Base-by-base conservation (phyloP, 2,113 vertebrate species). In the Percina caprodes region DNA sequence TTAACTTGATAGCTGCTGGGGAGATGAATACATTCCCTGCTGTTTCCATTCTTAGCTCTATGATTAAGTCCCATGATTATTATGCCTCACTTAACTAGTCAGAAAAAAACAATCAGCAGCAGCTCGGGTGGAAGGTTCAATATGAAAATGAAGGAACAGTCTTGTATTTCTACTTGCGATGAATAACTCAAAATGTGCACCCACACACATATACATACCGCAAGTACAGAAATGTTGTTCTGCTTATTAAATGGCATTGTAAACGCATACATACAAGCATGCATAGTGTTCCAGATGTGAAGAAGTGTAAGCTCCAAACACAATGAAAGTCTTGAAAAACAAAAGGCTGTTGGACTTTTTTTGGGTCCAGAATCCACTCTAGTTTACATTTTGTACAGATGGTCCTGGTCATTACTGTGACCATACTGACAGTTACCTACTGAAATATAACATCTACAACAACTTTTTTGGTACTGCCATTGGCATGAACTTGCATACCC, bases 51-150 rank as follows among this genome's bases (percentile, higher is more conserved):
- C 63, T 77, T 63, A 74, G 51, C 56, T 77, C 79, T 30, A 10
- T 77, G 69, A 81, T 73, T 68, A 82, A 68, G 49, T 78, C 58
- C 52, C 23, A 42, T 77, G 69, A 63, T 82, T 58, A 78, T 81
- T 81, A 61, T 83, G 54, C 48, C 33, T 83, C 60, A 71, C 35
- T 83, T 76, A 78, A 69, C 56, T 39, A 45, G 63, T 45, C 18
- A 70, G 51, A 71, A 51, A 63, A 68, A 72, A 18, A 45, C 10
- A 10, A 76, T 7, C 35, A n/a, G 59, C 46, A 58, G 39, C 69
- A 61, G 30, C 79, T 26, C 24, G 24, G 60, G 66, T 35, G 69
- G 74, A 79, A 55, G 21, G 23, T 69, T 79, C 23, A 51, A 23
- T 18, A 45, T 69, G 48, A 33, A 79, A 21, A 74, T 62, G 18